A percentile compares a stretch with the other conserved stretches of the same genome.
Evolutionary conservation across 2,888 invertebrate species (phyloP).

Genomic region (Zeuzera pyrina): DNA sequence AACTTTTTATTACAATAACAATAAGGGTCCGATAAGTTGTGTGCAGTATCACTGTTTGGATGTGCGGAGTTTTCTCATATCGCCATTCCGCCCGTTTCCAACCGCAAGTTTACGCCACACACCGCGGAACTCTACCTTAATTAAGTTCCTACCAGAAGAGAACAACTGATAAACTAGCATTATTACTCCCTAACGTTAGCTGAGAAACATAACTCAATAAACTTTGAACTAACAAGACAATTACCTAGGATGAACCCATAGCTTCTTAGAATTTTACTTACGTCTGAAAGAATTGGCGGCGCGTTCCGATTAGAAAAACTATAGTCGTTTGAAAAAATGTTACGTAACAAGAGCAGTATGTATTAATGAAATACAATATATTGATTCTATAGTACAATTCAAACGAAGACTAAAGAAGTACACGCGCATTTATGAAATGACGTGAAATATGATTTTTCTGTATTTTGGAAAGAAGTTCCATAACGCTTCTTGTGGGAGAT

Average conservation of each 20-base stretch:
- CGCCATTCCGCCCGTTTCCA: slow-evolving; percentile 28
- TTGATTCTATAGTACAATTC: too few relatives aligned
- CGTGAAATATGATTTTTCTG: too few relatives aligned
- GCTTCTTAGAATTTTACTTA: too few relatives aligned
- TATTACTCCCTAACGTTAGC: slow-evolving; percentile 24
- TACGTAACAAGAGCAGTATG: too few relatives aligned
- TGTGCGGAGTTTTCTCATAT: slow-evolving; percentile 51
- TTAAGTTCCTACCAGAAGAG: slow-evolving; percentile 40
- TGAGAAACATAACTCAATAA: slow-evolving; percentile 22
- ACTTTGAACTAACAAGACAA: slow-evolving; percentile 1
- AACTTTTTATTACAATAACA: slow-evolving; percentile 46
- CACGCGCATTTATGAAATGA: too few relatives aligned
- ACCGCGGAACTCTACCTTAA: slow-evolving; percentile 49
- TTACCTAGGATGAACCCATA: background rate
- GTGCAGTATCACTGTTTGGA: slow-evolving; percentile 35
- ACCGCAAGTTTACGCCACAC: slow-evolving; percentile 30
- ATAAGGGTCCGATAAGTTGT: slow-evolving; percentile 35
- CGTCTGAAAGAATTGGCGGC: too few relatives aligned
- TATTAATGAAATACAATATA: too few relatives aligned
- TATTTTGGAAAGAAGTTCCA: too few relatives aligned
- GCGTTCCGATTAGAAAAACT: too few relatives aligned
- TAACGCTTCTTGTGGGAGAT: too few relatives aligned
- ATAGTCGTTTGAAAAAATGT: too few relatives aligned
- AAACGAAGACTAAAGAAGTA: too few relatives aligned
- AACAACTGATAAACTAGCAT: slow-evolving; percentile 39